Base-by-base conservation (phyloP, 2,113 vertebrate genomes). In the Gobius niger region DNA sequence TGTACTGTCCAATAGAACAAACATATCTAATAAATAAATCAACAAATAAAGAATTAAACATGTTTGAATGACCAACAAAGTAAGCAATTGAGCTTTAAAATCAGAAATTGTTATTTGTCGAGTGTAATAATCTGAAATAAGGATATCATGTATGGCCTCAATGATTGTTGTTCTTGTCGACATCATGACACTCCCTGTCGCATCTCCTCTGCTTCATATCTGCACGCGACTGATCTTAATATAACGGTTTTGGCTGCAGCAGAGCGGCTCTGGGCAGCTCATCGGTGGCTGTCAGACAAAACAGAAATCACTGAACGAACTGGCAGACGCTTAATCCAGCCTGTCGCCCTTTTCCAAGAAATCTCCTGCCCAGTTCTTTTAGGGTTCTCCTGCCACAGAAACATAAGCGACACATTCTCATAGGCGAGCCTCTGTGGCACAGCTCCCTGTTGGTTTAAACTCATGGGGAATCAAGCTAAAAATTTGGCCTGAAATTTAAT, bases 291-390 rank as follows among this genome's bases (percentile, higher is more conserved):
- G 40, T 75, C 66, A 75, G 53, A 68, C 72, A 69, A 76, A 77
- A 72, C 63, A 52, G 53, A 44, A 65, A 59, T 72, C 69, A 71
- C 64, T 41, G 24, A 77, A 67, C 11, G 69, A 78, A 44, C 78
- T 80, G 73, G 69, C 77, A 78, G 70, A 63, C n/a, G 54, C n/a
- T 68, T 71, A 83, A 81, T 78, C 72, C 53, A 64, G 72, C 76
- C 41, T 50, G 70, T 75, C 73, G 24, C 14, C 70, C 62, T 68
- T 74, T 76, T 68, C 70, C 68, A 67, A 70, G 80, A 72, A 54
- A 24, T 70, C 69, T 70, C 67, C 63, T 76, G 74, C 54, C 2
- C 24, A 10, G 54, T 40, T 24, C 12, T 57, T 57, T 61, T 63
- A 18, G 76, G 51, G 70, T 50, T 54, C 78, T 72, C 44, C 73